These are phyloP conservation scores for Standfussiana lucernea DNA, from an alignment of 2,888 invertebrate genomes.

Conservation along the genomic window DNA sequence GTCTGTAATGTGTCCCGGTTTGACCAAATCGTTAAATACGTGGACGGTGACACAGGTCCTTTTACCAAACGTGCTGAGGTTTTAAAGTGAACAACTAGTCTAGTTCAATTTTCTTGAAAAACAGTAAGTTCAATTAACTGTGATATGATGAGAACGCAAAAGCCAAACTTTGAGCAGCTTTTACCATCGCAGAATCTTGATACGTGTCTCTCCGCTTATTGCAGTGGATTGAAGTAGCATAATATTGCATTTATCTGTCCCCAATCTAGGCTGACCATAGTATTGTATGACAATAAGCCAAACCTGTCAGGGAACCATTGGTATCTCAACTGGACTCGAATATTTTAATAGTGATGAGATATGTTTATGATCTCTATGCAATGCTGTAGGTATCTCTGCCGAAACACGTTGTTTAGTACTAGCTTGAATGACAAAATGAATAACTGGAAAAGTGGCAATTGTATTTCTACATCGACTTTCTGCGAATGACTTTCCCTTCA, in stretches of 20 bases:
- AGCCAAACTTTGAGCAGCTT: neutral
- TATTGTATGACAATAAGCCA: constrained; percentile 8
- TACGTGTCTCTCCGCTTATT: no score
- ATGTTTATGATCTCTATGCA: constrained; percentile 37
- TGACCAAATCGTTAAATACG: neutral
- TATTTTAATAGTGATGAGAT: constrained; percentile 49
- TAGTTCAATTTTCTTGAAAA: neutral
- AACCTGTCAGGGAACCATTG: constrained; percentile 23
- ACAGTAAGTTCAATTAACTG: neutral
- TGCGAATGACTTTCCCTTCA: neutral
- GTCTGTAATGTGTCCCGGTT: neutral
- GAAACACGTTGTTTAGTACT: neutral
- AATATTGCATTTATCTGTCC: constrained; percentile 7
- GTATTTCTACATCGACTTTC: neutral
- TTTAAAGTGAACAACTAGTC: no score
- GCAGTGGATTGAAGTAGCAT: no score
- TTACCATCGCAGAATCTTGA: neutral
- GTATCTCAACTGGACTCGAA: constrained; percentile 16
- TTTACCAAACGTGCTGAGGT: no score
- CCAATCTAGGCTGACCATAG: constrained; percentile 15
- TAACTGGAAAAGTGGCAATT: neutral
- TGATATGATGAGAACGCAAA: neutral
- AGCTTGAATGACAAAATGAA: neutral
- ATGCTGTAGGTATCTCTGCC: neutral
- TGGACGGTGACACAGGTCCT: neutral